A percentile compares a stretch with the other conserved stretches of the same genome.
These are phyloP conservation scores for Saimiri boliviensis DNA, from an alignment of 2,113 vertebrate genomes.

Conservation along the genomic window DNA sequence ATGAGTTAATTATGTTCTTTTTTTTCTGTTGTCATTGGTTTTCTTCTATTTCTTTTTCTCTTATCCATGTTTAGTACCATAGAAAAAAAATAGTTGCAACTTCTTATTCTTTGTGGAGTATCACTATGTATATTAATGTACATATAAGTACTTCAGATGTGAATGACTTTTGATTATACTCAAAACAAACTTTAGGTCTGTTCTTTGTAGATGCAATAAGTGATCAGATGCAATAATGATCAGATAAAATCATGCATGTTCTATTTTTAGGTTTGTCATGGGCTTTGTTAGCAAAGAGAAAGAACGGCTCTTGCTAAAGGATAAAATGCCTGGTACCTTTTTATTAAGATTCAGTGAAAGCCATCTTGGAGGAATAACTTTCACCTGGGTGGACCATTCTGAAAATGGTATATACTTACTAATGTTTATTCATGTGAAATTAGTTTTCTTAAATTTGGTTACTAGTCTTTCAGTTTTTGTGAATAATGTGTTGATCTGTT, in stretches of 20 bases:
- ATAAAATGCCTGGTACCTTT: conserved; percentile 94
- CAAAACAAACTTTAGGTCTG: not conserved
- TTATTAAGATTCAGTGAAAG: conserved; percentile 97
- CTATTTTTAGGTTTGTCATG: conserved; percentile 91
- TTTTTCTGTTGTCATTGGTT: not conserved
- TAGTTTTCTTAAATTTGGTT: not conserved
- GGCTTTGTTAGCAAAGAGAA: conserved; percentile 98
- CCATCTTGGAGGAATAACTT: conserved; percentile 97
- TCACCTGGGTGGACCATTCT: conserved; percentile 96
- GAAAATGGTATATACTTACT: conserved; percentile 87
- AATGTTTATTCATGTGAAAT: not conserved
- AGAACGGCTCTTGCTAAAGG: conserved; percentile 93
- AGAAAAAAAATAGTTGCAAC: not conserved
- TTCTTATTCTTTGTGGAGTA: not conserved
- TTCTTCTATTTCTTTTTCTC: not conserved
- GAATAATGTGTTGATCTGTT: not conserved
- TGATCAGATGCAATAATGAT: not conserved
- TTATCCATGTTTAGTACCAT: not conserved
- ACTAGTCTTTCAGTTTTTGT: not conserved
- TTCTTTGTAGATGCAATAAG: conserved; percentile 15
- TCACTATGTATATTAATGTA: not conserved
- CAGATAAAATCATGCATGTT: not conserved
- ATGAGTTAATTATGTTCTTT: not conserved
- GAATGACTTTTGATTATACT: not conserved
- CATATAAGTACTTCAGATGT: not conserved